Evolutionary conservation across 2,113 vertebrate species (phyloP), one percentile per base, ranked within the genome.

Genomic region (Perca fluviatilis): DNA sequence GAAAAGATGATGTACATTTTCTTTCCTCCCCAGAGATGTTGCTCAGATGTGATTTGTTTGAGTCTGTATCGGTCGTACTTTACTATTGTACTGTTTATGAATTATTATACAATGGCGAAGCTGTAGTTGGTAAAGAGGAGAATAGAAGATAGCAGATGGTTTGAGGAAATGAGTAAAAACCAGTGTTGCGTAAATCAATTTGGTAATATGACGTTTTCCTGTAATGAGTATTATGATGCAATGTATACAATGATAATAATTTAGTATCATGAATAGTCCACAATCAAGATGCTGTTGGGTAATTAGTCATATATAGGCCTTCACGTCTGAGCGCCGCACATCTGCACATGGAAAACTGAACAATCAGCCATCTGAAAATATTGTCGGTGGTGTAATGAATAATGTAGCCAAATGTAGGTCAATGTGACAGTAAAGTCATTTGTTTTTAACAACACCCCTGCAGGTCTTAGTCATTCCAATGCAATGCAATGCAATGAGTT

Each of bases 1-100:
- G 23, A 56, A 83, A 73, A 85, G 46, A 13, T 47, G 36, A 83
- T 82, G 54, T 6, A 40, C 30, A 13, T 62, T 61, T 49, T 50
- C 54, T 25, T 69, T 50, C 27, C 27, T 27, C 63, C 14, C 43
- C 61, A 43, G n/a, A 70, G 21, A 51, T 50, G 65, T 14, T 78
- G 30, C 62, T 66, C 49, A 60, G 69, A 58, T 36, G 50, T 68
- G 57, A 60, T 43, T 27, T 16, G 15, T 75, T 43, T 46, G 47
- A 33, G 46, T 18, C 6, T 19, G 61, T 15, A 27, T 53, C 0
- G 4, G 9, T 10, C 6, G 7, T 8, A 11, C 19, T 25, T 43
- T 13, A 19, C 18, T 4, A 5, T 1, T 7, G 18, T 7, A 13
- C 16, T 3, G 10, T 9, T 43, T 0, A 2, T 46, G 36, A 16